Evolutionary conservation across 2,113 vertebrate genomes (phyloP), one percentile per base, ranked within the genome.

Genomic region (Atlantisia rogersi): DNA sequence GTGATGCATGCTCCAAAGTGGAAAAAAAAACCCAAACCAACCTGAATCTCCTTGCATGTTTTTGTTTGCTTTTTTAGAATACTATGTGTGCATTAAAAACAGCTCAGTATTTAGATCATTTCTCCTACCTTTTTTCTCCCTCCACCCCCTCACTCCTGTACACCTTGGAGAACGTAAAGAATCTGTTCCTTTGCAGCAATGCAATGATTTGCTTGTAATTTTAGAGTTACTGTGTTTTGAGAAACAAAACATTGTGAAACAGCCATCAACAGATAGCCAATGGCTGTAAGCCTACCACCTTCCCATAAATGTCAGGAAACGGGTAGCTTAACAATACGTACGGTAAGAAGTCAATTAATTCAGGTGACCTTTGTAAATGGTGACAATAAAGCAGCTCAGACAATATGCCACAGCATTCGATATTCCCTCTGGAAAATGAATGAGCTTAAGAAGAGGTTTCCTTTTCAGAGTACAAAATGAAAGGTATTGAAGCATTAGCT

Each of bases 261-360:
- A 53, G 86, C 67, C 94, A 75, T 76, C 71, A 95, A 90, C 93
- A 96, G 91, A 96, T 79, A 97, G 91, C 93, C 93, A 96, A 80
- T 64, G 83, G 82, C 86, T 90, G 82, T 64, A 85, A 96, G 85
- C 28, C 94, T 96, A 79, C 78, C 82, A 97, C 94, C 93, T 96
- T 94, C 76, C 92, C 91, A 93, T 88, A 96, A 93, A 97, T 70
- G 88, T 96, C 97, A 90, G 93, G 95, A 95, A 95, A 86, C 3
- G 74, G 91, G 82, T 73, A 92, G 40, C 82, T 97, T 97, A 96
- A 97, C 90, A 94, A 94, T 95, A 95, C 2, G 60, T 94, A 93
- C 88, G 42, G 78, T 70, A 95, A 97, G 97, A 96, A 98, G 96
- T 97, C 96, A 97, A 95, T 98, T 98, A 97, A 98, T 98, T 97